Evolutionary conservation across 1,140 invertebrate genomes (phyloP).

Genomic region (Papilio glaucus): DNA sequence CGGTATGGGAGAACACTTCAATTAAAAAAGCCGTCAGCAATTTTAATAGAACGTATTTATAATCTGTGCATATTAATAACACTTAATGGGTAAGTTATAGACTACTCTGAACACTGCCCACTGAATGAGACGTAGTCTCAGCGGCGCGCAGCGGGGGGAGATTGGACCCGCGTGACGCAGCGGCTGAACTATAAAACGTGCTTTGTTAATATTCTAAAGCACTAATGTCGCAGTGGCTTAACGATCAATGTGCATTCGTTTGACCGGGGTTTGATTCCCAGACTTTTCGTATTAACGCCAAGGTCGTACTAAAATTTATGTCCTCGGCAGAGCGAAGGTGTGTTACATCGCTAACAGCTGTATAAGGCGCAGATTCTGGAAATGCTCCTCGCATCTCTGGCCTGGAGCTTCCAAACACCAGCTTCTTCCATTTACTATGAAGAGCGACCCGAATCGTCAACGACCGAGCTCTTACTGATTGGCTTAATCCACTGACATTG

Average conservation of each 20-base stretch:
- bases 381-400: too few species aligned
- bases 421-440: too few species aligned
- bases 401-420: too few species aligned
- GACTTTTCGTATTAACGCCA: too few species aligned
- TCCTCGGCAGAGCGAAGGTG: too few species aligned
- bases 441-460: too few species aligned
- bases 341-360: too few species aligned
- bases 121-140: slow-evolving; percentile 56
- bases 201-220: neutral
- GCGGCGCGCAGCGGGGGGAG: slow-evolving; percentile 64
- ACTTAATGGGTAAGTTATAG: slow-evolving; percentile 29
- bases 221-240: neutral
- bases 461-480: too few species aligned
- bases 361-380: too few species aligned
- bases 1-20: too few species aligned
- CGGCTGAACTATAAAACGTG: slow-evolving; percentile 38
- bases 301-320: too few species aligned
- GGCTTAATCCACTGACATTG: too few species aligned
- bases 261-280: neutral
- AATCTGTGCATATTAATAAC: slow-evolving; percentile 33
- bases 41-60: slow-evolving; percentile 25
- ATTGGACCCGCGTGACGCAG: slow-evolving; percentile 72
- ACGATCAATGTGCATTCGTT: neutral
- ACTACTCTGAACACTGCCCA: neutral
- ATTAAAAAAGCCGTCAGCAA: neutral